A percentile compares a stretch with the other conserved stretches of the same genome.
Conservation (phyloP, 1,140 invertebrate species). For the Eciton burchellii region DNA sequence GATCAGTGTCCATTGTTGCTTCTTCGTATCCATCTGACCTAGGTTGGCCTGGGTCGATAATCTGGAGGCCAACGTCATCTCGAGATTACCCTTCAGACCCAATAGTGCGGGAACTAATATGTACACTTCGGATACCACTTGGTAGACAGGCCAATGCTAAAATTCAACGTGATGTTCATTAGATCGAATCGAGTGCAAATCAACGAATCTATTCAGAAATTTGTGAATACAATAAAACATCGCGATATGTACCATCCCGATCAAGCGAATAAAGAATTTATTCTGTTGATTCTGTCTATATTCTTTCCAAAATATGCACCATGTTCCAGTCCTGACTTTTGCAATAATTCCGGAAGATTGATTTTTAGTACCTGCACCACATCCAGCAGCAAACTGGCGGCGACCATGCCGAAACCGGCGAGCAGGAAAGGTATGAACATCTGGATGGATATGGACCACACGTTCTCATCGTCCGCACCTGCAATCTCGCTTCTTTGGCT, state of each 20-base stretch:
- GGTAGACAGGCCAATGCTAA: conserved; percentile 95
- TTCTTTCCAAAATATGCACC: neutral
- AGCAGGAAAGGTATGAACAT: conserved; percentile 96
- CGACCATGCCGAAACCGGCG: conserved; percentile 97
- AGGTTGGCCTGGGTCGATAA: conserved; percentile 96
- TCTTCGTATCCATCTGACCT: conserved; percentile 90
- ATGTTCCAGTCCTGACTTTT: neutral
- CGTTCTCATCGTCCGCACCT: conserved; percentile 81
- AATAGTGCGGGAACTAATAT: conserved; percentile 97
- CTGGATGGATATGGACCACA: conserved; percentile 91
- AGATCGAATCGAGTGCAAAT: neutral
- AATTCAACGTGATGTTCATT: conserved; percentile 70
- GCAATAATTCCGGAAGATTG: neutral
- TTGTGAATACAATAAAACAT: neutral
- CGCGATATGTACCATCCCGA: too few species aligned
- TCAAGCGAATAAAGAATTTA: neutral
- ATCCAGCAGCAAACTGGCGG: conserved; percentile 94
- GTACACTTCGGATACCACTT: conserved; percentile 94
- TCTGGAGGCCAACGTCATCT: conserved; percentile 98
- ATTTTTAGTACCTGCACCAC: conserved; percentile 89
- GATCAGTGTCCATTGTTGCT: conserved; percentile 91
- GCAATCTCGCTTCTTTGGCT: conserved; percentile 50
- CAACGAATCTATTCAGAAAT: neutral
- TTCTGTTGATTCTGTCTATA: neutral
- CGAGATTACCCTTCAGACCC: conserved; percentile 98